These are phyloP conservation scores for Physeter macrocephalus DNA, from an alignment of 2,113 vertebrate species.

Conservation along the genomic window DNA sequence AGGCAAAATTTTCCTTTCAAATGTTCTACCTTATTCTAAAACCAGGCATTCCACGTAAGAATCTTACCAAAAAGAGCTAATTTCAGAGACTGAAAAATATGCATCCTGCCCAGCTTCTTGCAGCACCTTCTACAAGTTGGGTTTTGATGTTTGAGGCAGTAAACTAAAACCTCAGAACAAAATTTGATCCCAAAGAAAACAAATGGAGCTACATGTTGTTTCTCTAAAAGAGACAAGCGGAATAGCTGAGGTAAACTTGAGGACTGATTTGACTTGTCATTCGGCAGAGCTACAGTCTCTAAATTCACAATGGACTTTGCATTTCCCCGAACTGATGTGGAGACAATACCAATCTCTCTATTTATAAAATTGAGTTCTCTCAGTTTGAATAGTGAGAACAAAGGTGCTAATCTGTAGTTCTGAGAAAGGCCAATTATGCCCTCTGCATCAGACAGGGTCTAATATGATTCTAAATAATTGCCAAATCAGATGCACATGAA, in stretches of 20 bases:
- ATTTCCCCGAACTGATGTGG: constrained; percentile 46
- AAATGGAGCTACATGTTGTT: neutral
- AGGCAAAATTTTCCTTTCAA: constrained; percentile 17
- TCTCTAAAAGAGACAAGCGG: constrained; percentile 58
- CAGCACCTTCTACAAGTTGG: constrained; percentile 41
- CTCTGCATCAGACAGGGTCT: constrained; percentile 47
- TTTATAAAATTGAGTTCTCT: constrained; percentile 56
- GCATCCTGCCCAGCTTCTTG: constrained; percentile 29
- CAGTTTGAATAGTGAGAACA: constrained; percentile 50
- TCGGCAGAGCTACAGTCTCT: neutral
- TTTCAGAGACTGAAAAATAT: neutral
- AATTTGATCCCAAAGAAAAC: constrained; percentile 57
- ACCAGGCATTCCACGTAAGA: neutral
- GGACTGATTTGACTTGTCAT: constrained; percentile 56
- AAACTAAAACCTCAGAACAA: constrained; percentile 40
- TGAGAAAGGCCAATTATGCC: constrained; percentile 67
- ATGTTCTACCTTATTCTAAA: neutral
- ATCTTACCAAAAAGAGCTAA: neutral
- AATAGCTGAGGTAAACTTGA: constrained; percentile 49
- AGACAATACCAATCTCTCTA: constrained; percentile 48
- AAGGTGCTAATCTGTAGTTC: constrained; percentile 57
- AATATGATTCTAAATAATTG: constrained; percentile 56
- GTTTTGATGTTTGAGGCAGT: constrained; percentile 4
- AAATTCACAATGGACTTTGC: constrained; percentile 21
- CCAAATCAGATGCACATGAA: constrained; percentile 49